phyloP scores from a whole-genome alignment of 2,797 vertebrate species.

The Hemibagrus guttatus region DNA sequence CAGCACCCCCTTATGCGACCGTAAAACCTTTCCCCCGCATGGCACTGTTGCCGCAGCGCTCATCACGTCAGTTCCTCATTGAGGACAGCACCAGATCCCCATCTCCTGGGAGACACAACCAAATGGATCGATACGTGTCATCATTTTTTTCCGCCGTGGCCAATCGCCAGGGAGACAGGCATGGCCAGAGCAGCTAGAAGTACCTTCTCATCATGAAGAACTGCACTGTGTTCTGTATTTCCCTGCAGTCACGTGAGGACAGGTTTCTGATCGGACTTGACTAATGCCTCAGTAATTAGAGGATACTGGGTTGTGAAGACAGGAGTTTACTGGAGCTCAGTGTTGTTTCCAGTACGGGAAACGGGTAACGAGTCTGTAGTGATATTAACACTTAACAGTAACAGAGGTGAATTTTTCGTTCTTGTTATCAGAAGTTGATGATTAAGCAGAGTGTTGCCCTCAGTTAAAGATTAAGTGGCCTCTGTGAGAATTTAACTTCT shows the following conservation, averaged over 20 bases:
- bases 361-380: conserved; percentile 21
- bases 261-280: conserved; percentile 54
- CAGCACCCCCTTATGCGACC: conserved; percentile 19
- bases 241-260: conserved; percentile 50
- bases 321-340: conserved; percentile 39
- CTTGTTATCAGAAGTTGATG: conserved; percentile 33
- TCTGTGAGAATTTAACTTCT: conserved; percentile 17
- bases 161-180: conserved; percentile 55
- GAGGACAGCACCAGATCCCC: conserved; percentile 44
- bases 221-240: conserved; percentile 28
- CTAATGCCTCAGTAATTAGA: conserved; percentile 51
- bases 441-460: conserved; percentile 12
- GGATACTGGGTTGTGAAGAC: conserved; percentile 32
- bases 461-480: conserved; percentile 7
- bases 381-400: conserved; percentile 14
- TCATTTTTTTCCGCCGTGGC: conserved; percentile 42
- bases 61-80: conserved; percentile 50
- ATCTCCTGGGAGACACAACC: conserved; percentile 52
- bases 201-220: too few relatives aligned
- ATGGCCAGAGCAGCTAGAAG: conserved; percentile 45
- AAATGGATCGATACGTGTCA: conserved; percentile 52
- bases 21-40: conserved; percentile 24
- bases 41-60: conserved; percentile 17
- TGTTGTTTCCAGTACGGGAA: conserved; percentile 42
- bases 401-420: conserved; percentile 23